Evolutionary conservation across 2,113 vertebrate species (phyloP).

Genomic region (Fregetta grallaria): DNA sequence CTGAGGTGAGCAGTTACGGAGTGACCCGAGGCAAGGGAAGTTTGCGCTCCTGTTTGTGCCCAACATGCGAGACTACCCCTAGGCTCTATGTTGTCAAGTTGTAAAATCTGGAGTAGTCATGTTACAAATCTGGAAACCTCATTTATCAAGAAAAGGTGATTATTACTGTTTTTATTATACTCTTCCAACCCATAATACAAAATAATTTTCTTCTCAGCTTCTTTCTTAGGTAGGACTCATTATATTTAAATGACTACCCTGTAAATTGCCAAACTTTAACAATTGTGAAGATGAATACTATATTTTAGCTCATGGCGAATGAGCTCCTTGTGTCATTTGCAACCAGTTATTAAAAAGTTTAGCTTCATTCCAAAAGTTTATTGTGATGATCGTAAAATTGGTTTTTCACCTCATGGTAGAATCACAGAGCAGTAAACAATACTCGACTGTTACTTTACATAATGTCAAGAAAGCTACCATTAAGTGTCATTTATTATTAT

Average conservation of each 20-base stretch:
- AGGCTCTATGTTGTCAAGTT: neutral
- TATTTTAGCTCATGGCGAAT: neutral
- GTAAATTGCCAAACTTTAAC: neutral
- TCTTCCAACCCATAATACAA: neutral
- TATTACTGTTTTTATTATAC: neutral
- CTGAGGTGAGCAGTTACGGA: no score
- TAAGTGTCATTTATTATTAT: neutral
- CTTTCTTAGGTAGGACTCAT: neutral
- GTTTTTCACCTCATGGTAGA: neutral
- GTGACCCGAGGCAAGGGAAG: neutral
- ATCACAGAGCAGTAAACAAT: neutral
- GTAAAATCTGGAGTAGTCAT: neutral
- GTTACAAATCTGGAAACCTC: neutral
- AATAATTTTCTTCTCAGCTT: neutral
- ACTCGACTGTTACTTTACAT: neutral
- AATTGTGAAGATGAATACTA: neutral
- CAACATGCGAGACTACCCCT: neutral
- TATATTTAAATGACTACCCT: neutral
- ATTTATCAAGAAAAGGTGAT: neutral
- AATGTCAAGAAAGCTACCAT: neutral
- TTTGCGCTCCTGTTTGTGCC: rapidly evolving
- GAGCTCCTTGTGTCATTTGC: neutral
- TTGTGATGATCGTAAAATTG: neutral
- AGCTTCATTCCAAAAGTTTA: neutral
- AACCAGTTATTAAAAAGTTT: neutral